Conservation (phyloP, 2,797 vertebrate genomes). For the Catamblyrhynchus diadema region DNA sequence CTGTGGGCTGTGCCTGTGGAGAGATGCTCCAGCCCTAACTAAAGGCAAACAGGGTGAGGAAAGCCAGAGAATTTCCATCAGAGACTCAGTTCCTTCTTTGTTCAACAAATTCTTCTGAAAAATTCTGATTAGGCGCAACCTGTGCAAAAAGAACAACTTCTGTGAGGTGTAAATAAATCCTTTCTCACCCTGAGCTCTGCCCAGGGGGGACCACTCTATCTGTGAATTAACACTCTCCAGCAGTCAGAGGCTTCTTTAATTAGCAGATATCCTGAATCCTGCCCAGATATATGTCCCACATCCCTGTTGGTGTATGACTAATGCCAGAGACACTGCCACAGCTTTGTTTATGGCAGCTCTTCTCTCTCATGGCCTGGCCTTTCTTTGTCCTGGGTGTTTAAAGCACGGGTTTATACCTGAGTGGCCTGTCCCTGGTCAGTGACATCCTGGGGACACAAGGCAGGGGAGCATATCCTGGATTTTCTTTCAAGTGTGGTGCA, state of each 20-base stretch:
- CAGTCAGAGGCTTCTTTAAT: slow-evolving; percentile 35
- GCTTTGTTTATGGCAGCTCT: background rate
- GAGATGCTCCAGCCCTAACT: background rate
- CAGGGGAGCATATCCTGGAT: rapidly evolving
- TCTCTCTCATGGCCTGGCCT: background rate
- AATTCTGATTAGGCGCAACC: background rate
- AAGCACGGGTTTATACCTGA: background rate
- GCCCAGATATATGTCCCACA: background rate
- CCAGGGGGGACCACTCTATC: background rate
- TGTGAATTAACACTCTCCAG: slow-evolving; percentile 18
- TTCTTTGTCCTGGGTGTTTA: background rate
- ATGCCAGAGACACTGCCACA: background rate
- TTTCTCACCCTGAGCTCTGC: background rate
- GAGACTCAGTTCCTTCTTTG: background rate
- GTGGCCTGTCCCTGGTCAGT: rapidly evolving
- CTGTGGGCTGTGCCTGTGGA: background rate
- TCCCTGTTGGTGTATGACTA: background rate
- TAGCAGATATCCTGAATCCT: background rate
- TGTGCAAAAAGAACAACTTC: background rate
- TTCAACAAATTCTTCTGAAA: background rate
- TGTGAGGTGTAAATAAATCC: slow-evolving; percentile 34
- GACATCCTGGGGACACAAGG: background rate
- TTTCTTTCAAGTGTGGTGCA: rapidly evolving
- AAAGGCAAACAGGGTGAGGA: background rate
- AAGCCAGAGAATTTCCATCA: background rate